phyloP scores from a whole-genome alignment of 2,113 vertebrate species.

The Zeus faber region DNA sequence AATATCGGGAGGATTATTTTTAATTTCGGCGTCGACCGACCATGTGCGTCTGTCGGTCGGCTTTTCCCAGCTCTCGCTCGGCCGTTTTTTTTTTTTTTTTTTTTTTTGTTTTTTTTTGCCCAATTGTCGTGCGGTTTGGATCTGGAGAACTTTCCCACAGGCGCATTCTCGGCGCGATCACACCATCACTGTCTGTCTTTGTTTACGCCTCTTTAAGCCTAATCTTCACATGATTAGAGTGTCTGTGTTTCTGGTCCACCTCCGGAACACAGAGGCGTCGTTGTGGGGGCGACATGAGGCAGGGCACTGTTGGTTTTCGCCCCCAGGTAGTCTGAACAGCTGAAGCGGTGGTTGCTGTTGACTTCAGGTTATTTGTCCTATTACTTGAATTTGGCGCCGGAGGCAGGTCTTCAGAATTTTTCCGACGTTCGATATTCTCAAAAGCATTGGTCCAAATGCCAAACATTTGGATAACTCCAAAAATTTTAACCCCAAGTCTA shows the following conservation, averaged over 20 bases:
- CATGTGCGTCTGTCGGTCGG: neutral
- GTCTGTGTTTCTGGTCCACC: slow-evolving; percentile 54
- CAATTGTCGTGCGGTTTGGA: slow-evolving; percentile 21
- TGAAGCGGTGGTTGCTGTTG: too few relatives aligned
- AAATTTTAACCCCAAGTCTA: too few relatives aligned
- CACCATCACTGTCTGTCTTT: slow-evolving; percentile 48
- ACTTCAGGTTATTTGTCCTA: too few relatives aligned
- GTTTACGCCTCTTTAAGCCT: slow-evolving; percentile 51
- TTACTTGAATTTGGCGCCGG: too few relatives aligned
- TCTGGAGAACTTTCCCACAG: slow-evolving; percentile 55
- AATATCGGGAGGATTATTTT: too few relatives aligned
- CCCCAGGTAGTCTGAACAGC: slow-evolving; percentile 13
- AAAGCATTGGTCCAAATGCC: too few relatives aligned
- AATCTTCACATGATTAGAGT: slow-evolving; percentile 63
- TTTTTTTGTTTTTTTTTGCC: slow-evolving; percentile 19
- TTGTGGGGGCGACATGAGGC: slow-evolving; percentile 24
- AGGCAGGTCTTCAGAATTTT: too few relatives aligned
- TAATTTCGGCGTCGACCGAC: too few relatives aligned
- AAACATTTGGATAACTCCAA: too few relatives aligned
- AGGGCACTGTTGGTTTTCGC: slow-evolving; percentile 8
- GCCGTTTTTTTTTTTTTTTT: neutral
- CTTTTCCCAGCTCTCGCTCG: neutral
- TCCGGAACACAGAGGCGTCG: slow-evolving; percentile 46
- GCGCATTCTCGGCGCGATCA: slow-evolving; percentile 25
- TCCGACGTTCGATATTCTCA: too few relatives aligned